phyloP scores from a whole-genome alignment of 2,888 invertebrate genomes.

The Ophonus ardosiacus region DNA sequence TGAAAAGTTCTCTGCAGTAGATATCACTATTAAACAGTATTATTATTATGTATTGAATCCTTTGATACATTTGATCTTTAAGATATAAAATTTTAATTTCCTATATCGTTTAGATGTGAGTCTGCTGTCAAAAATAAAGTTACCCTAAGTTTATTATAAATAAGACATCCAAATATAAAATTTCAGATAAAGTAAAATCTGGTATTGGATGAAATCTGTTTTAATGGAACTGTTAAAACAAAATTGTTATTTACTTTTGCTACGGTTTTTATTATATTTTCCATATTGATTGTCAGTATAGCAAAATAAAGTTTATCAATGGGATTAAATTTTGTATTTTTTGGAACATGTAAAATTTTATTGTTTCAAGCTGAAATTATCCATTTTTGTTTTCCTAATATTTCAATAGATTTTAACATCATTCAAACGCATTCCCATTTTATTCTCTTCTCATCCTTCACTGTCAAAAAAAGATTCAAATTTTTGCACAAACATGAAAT shows the following conservation, averaged over 20 bases:
- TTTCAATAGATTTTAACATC: not conserved
- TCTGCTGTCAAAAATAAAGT: no score
- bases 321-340: not conserved
- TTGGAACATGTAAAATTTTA: not conserved
- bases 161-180: no score
- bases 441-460: not conserved
- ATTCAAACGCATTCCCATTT: not conserved
- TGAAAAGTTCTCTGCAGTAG: not conserved
- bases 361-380: not conserved
- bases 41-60: no score
- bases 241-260: not conserved
- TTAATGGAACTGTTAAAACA: not conserved
- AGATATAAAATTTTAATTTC: no score
- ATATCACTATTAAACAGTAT: no score
- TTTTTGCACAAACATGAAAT: not conserved
- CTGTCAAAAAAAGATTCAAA: not conserved
- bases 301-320: not conserved
- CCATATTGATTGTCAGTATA: not conserved
- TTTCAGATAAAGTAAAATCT: no score
- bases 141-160: no score
- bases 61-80: no score
- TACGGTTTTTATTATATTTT: not conserved
- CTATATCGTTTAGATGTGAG: no score
- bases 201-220: not conserved
- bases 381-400: not conserved